A percentile compares a stretch with the other conserved stretches of the same genome.
Conservation (phyloP, 1,140 invertebrate genomes). For the Pentalonia nigronervosa region DNA sequence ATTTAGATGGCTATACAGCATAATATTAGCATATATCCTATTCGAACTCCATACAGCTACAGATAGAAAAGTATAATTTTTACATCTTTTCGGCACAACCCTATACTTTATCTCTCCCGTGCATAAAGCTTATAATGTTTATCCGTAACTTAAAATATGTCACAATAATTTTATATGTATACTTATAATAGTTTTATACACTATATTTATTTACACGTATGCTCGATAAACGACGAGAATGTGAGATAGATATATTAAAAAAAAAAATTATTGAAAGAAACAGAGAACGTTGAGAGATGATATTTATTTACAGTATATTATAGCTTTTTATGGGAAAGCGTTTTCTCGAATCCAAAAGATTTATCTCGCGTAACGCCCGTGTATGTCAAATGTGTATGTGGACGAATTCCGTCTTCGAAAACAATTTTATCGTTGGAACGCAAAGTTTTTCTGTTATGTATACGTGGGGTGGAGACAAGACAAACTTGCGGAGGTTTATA, state of each 20-base stretch:
- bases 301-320: neutral
- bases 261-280: neutral
- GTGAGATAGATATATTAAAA: neutral
- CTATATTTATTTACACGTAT: neutral
- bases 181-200: no score
- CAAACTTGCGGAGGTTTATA: neutral
- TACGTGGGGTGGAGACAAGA: neutral
- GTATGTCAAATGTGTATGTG: neutral
- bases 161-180: neutral
- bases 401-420: neutral
- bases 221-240: no score
- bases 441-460: slow-evolving; percentile 14
- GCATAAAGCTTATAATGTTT: neutral
- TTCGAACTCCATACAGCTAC: neutral
- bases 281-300: neutral
- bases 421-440: slow-evolving; percentile 13
- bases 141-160: neutral
- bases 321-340: neutral
- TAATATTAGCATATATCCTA: neutral
- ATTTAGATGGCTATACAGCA: neutral
- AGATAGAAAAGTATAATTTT: neutral
- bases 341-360: neutral
- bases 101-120: neutral
- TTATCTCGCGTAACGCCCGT: neutral
- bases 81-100: neutral